phyloP scores from a whole-genome alignment of 2,797 vertebrate genomes.

The Hydrolagus colliei region DNA sequence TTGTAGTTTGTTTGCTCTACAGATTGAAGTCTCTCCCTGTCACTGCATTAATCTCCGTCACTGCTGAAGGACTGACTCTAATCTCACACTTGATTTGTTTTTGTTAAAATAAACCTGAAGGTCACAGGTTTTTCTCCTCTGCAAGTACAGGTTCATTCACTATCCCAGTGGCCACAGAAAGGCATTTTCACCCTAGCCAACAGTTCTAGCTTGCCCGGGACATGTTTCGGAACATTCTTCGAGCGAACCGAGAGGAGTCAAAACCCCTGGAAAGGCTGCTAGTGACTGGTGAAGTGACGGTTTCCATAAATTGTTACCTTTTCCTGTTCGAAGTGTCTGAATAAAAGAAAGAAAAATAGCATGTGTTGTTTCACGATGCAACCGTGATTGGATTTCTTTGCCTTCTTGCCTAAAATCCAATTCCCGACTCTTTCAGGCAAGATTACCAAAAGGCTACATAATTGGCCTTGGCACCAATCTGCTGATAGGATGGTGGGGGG shows the following conservation, averaged over 20 bases:
- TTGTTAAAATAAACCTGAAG: constrained; percentile 18
- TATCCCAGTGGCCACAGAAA: neutral
- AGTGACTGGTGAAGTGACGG: neutral
- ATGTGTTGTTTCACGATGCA: too few species aligned
- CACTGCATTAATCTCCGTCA: constrained; percentile 14
- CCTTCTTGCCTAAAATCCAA: neutral
- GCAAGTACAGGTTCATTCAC: neutral
- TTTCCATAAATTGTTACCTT: neutral
- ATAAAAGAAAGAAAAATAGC: neutral
- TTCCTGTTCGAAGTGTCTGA: neutral
- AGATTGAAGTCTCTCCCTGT: neutral
- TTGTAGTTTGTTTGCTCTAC: neutral
- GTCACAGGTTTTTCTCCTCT: constrained; percentile 3
- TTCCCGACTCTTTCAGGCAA: neutral
- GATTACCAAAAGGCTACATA: too few species aligned
- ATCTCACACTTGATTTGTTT: constrained; percentile 30
- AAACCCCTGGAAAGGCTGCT: neutral
- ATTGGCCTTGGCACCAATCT: too few species aligned
- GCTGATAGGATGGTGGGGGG: too few species aligned
- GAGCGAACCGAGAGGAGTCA: neutral
- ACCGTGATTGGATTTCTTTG: too few species aligned
- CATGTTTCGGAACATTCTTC: neutral
- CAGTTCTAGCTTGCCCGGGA: neutral
- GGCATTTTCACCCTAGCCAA: neutral
- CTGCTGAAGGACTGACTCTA: constrained; percentile 17